Conservation (phyloP, 2,888 invertebrate genomes). For the Sinohyriopsis cumingii region DNA sequence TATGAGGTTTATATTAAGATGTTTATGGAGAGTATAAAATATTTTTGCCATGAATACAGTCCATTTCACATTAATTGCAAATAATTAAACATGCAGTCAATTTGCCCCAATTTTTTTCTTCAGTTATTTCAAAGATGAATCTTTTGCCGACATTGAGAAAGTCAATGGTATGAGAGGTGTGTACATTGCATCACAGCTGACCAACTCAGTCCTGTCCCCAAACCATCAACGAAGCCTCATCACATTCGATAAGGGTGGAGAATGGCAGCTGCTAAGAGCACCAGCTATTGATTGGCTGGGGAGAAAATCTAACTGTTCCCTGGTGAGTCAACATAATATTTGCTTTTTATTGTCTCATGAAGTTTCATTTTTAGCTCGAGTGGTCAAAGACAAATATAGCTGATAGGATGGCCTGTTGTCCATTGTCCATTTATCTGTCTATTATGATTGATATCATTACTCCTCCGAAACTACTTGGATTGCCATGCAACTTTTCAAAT, state of each 20-base stretch:
- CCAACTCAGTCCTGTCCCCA: slow-evolving; percentile 74
- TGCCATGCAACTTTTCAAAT: too few species aligned
- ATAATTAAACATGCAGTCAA: background rate
- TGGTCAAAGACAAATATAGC: too few species aligned
- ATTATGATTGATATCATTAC: too few species aligned
- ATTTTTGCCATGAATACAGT: too few species aligned
- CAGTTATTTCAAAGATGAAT: slow-evolving; percentile 77
- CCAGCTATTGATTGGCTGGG: slow-evolving; percentile 82
- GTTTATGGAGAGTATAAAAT: too few species aligned
- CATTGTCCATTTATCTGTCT: too few species aligned
- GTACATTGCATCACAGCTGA: slow-evolving; percentile 88
- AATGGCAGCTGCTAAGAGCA: slow-evolving; percentile 84
- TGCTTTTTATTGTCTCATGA: background rate
- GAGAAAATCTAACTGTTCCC: slow-evolving; percentile 78
- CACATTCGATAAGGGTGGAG: slow-evolving; percentile 89
- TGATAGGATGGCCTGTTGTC: too few species aligned
- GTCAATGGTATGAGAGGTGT: slow-evolving; percentile 90
- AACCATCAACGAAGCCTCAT: slow-evolving; percentile 86
- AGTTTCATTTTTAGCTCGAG: background rate
- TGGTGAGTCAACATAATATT: slow-evolving; percentile 63
- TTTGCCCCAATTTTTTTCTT: background rate
- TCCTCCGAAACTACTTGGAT: too few species aligned
- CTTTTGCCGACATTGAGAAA: slow-evolving; percentile 90
- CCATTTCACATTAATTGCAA: background rate
- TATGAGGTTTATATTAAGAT: too few species aligned